Evolutionary conservation across 2,888 invertebrate species (phyloP), one percentile per base, ranked within the genome.

Genomic region (Drosophila putrida): DNA sequence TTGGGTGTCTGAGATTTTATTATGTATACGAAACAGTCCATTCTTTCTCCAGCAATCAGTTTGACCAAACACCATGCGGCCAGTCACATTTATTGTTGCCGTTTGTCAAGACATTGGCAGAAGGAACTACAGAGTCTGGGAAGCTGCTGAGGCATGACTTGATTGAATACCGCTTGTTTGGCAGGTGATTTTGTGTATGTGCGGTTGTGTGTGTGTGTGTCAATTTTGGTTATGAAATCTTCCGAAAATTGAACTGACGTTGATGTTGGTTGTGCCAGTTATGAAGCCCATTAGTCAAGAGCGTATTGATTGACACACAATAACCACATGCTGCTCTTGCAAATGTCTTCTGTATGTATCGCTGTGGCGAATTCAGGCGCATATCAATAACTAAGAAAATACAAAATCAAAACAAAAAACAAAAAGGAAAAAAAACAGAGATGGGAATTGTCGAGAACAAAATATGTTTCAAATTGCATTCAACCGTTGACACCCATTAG

Each of bases 401-500:
- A 20, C 20, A 46, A 41, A 36, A 54, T 13, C 6, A 35, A 31
- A 38, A 46, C 39, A 11, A 25, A 25, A 71, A 47, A 53, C 27
- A 35, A 50, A 13, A 15, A n/a, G 6, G 35, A 13, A 6, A 41
- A 15, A 43, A 61, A 57, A 62, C 27, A 46, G 27, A 27, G 27
- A 36, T 35, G 38, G 47, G 39, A 55, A 68, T 71, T 71, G 49
- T 50, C 59, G 44, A 69, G 62, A 57, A 51, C 62, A 79, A 85
- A 82, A 82, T 75, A 75, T 88, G 88, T 71, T 75, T 69, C 71
- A 70, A 86, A 88, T 88, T 88, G 88, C 83, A 86, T 80, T 80
- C 80, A 67, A 83, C 65, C 78, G 71, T 71, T 88, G 88, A 82
- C 86, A 86, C 78, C 88, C 88, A 83, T 83, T 83, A 86, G 83